phyloP scores from a whole-genome alignment of 2,888 invertebrate species.

The Scaptodrosophila latifasciaeformis region DNA sequence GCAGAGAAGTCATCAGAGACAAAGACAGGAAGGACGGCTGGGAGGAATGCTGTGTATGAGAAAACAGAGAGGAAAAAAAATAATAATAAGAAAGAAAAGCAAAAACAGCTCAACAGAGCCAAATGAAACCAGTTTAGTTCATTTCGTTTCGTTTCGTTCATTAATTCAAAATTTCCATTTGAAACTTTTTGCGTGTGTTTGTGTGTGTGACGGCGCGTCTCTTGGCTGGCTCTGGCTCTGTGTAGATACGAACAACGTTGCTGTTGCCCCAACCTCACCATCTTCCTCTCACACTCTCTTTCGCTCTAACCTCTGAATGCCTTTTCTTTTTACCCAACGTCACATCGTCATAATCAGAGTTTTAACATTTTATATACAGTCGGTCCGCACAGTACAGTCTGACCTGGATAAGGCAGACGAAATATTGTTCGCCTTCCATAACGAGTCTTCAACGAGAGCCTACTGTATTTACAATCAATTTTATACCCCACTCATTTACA shows the following conservation, averaged over 20 bases:
- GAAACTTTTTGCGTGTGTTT: conserved; percentile 61
- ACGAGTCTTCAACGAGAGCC: background rate
- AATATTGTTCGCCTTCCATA: background rate
- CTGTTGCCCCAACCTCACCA: conserved; percentile 43
- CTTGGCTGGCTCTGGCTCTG: conserved; percentile 20
- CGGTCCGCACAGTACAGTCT: conserved; percentile 42
- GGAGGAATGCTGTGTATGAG: background rate
- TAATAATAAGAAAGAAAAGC: conserved; percentile 27
- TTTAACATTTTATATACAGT: conserved; percentile 65
- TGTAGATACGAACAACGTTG: conserved; percentile 38
- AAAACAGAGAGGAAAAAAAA: conserved; percentile 8
- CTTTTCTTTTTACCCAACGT: conserved; percentile 38
- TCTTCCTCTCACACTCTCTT: conserved; percentile 11
- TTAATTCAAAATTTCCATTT: conserved; percentile 74
- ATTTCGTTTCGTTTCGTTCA: conserved; percentile 72
- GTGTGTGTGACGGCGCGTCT: conserved; percentile 31
- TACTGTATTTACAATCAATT: conserved; percentile 46
- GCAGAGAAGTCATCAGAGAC: conserved; percentile 21
- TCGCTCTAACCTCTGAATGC: conserved; percentile 11
- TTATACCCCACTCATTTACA: conserved; percentile 38
- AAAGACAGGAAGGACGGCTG: conserved; percentile 7
- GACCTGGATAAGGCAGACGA: background rate
- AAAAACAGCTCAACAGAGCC: conserved; percentile 57
- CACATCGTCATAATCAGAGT: conserved; percentile 64
- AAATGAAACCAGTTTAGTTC: conserved; percentile 71